phyloP scores from a whole-genome alignment of 2,113 vertebrate genomes.

The Limnothrissa miodon region DNA sequence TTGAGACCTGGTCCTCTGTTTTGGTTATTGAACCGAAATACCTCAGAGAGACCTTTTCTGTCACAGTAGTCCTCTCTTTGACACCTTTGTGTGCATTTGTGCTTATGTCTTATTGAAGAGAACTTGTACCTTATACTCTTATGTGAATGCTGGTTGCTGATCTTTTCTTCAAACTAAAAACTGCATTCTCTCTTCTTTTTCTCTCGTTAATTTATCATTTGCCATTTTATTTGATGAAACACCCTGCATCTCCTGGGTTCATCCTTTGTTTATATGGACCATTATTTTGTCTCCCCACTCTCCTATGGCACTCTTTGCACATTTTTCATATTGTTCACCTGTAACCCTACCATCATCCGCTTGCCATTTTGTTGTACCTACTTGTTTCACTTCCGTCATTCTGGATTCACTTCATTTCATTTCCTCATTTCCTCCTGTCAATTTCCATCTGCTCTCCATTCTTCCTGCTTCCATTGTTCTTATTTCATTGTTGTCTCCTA shows the following conservation, averaged over 20 bases:
- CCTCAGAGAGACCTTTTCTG: neutral
- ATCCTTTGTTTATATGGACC: neutral
- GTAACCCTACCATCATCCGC: neutral
- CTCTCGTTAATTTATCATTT: neutral
- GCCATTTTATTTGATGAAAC: neutral
- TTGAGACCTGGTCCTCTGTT: neutral
- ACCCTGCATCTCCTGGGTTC: neutral
- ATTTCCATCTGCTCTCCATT: slow-evolving; percentile 64
- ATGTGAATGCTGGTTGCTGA: neutral
- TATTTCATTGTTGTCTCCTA: slow-evolving; percentile 37
- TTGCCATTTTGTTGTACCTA: neutral
- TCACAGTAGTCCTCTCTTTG: neutral
- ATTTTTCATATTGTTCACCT: neutral
- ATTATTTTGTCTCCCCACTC: neutral
- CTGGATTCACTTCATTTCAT: neutral
- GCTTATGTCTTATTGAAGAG: neutral
- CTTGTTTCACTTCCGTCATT: neutral
- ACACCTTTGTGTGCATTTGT: neutral
- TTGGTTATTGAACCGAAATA: neutral
- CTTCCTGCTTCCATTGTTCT: slow-evolving; percentile 62
- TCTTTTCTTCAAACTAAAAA: neutral
- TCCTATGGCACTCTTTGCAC: neutral
- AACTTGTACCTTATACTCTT: neutral
- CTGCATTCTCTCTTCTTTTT: neutral
- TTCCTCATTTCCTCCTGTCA: neutral